These are phyloP conservation scores for Tragulus kanchil DNA, from an alignment of 2,113 vertebrate genomes.

Conservation along the genomic window DNA sequence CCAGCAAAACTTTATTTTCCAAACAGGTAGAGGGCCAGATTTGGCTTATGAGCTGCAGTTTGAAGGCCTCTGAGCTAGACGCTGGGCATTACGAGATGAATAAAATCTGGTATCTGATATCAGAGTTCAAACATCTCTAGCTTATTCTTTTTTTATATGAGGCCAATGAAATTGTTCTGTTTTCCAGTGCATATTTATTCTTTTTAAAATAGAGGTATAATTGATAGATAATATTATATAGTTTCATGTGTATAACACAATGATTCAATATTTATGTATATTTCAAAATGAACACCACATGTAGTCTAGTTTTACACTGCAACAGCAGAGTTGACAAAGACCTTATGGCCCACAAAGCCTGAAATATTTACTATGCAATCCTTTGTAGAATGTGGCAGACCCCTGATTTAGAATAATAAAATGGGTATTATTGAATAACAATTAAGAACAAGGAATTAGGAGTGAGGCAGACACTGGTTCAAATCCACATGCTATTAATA, in stretches of 20 bases:
- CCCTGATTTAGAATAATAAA: conserved; percentile 1
- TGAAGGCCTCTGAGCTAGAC: background rate
- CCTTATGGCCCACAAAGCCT: background rate
- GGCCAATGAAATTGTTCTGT: background rate
- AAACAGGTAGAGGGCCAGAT: background rate
- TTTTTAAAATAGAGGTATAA: background rate
- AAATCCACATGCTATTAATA: conserved; percentile 48
- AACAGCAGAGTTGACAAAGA: background rate
- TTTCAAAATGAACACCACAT: background rate
- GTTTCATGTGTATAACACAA: background rate
- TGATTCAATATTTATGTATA: background rate
- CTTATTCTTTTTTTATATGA: background rate
- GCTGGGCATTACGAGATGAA: background rate
- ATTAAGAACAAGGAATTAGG: conserved; percentile 28
- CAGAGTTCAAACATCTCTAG: background rate
- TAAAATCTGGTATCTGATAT: background rate
- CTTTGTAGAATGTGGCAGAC: background rate
- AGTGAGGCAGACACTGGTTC: background rate
- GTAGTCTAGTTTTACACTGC: background rate
- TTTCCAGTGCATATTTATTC: background rate
- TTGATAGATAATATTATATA: background rate
- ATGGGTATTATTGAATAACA: conserved; percentile 4
- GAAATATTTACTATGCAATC: background rate
- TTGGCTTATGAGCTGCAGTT: background rate
- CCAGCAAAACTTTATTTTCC: conserved; percentile 19